Conservation (phyloP, 2,797 vertebrate species). For the Xenopus petersii region DNA sequence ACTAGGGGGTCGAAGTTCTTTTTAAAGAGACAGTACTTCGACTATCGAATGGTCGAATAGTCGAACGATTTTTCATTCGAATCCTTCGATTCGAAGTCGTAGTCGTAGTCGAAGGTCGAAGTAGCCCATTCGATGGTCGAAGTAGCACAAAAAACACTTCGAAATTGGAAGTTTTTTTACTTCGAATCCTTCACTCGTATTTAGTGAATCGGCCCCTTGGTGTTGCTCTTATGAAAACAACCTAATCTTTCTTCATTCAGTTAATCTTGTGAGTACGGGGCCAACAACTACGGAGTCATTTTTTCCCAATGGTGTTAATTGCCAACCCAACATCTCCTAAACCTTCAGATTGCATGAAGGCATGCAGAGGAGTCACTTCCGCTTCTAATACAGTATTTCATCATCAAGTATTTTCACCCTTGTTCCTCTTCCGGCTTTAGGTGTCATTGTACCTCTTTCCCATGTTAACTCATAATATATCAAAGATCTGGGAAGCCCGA, state of each 20-base stretch:
- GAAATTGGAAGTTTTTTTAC: too few relatives aligned
- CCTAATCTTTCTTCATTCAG: slow-evolving; percentile 28
- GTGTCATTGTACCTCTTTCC: slow-evolving; percentile 17
- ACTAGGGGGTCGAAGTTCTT: too few relatives aligned
- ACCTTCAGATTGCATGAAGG: background rate
- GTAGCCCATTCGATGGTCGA: too few relatives aligned
- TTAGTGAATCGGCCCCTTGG: too few relatives aligned
- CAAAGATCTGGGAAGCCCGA: slow-evolving; percentile 31
- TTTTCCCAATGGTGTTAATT: background rate
- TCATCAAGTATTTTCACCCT: background rate
- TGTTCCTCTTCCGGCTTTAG: slow-evolving; percentile 14
- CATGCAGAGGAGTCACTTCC: background rate
- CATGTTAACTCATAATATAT: slow-evolving; percentile 28
- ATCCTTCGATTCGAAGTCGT: too few relatives aligned
- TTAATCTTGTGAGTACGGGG: slow-evolving; percentile 1
- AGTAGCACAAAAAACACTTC: too few relatives aligned
- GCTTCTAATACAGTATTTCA: background rate
- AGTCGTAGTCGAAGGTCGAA: too few relatives aligned
- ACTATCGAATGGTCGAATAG: too few relatives aligned
- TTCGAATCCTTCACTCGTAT: too few relatives aligned
- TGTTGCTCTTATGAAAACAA: slow-evolving; percentile 34
- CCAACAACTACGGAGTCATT: background rate
- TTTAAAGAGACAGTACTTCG: too few relatives aligned
- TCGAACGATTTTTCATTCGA: too few relatives aligned
- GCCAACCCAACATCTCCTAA: background rate